Base-by-base conservation (phyloP, 2,797 vertebrate genomes). In the Apogon talboti region DNA sequence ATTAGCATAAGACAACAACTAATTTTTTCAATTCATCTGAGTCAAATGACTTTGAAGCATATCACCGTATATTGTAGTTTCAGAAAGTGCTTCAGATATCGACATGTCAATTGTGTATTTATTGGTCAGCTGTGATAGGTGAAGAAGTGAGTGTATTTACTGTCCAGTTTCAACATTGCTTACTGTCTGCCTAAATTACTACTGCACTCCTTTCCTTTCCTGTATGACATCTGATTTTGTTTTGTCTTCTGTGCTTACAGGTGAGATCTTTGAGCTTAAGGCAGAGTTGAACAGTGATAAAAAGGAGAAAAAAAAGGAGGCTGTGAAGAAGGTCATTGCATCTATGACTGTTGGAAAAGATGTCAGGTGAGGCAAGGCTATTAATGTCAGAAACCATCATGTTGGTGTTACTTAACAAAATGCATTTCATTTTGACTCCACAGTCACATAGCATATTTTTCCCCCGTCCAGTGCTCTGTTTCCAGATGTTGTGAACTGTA, bases 311-410 rank as follows among this genome's bases (percentile, higher is more conserved):
- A 99, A 99, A 90, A 98, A 98, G 80, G 98, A 99, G 83, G 97
- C 98, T 0, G 97, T 99, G 81, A 99, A 99, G 92, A 99, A 98
- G 90, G 98, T 99, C 87, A 99, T 99, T 0, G 97, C 98, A 0
- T 99, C 98, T 10, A 99, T 99, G 98, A 99, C 98, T 0, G 98
- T 99, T 0, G 97, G 97, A 71, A 99, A 99, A 75, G 98, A 99
- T n/a, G 97, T 99, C 88, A 99, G 98, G 97, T 99, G 79, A 66
- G 91, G 15, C 40, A 7, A 8, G 10, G 7, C 9, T 53, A 33
- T 24, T 45, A 8, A 19, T 47, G 7, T 30, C 37, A 18, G 46
- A 65, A 56, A 51, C 24, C 11, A 3, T 42, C 14, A 40, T 16
- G 47, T 13, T 46, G 44, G 3, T 49, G 24, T 47, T 47, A 53